These are phyloP conservation scores for Carcina quercana DNA, from an alignment of 2,888 invertebrate species.

Conservation along the genomic window DNA sequence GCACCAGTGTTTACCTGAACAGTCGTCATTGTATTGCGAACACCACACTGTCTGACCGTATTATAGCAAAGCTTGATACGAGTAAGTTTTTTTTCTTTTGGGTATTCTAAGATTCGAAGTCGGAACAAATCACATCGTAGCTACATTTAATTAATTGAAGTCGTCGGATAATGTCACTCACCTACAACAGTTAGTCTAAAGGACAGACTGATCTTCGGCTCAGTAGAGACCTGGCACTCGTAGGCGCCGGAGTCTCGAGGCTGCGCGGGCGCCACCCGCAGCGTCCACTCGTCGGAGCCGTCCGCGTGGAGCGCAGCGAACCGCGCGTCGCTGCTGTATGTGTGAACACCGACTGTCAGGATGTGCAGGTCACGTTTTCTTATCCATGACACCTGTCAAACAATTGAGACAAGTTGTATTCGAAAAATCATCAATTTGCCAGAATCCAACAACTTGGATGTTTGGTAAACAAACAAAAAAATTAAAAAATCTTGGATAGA, in stretches of 20 bases:
- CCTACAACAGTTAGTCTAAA: constrained; percentile 85
- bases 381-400: constrained; percentile 87
- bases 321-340: constrained; percentile 78
- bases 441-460: too few species aligned
- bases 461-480: too few species aligned
- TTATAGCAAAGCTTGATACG: too few species aligned
- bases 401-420: too few species aligned
- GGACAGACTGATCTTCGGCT: constrained; percentile 87
- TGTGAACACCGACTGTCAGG: constrained; percentile 76
- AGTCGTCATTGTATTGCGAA: too few species aligned
- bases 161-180: constrained; percentile 55
- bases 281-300: constrained; percentile 80
- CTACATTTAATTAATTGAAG: neutral
- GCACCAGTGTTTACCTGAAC: too few species aligned
- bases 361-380: constrained; percentile 86
- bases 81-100: neutral
- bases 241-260: constrained; percentile 90
- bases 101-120: neutral
- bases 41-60: too few species aligned
- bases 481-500: too few species aligned
- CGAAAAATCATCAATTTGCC: too few species aligned
- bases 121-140: neutral
- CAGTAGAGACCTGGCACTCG: constrained; percentile 94
- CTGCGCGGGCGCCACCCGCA: constrained; percentile 70
- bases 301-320: constrained; percentile 78